A percentile compares a stretch with the other conserved stretches of the same genome.
phyloP scores from a whole-genome alignment of 2,113 vertebrate species.

The Pachyramphus minor region DNA sequence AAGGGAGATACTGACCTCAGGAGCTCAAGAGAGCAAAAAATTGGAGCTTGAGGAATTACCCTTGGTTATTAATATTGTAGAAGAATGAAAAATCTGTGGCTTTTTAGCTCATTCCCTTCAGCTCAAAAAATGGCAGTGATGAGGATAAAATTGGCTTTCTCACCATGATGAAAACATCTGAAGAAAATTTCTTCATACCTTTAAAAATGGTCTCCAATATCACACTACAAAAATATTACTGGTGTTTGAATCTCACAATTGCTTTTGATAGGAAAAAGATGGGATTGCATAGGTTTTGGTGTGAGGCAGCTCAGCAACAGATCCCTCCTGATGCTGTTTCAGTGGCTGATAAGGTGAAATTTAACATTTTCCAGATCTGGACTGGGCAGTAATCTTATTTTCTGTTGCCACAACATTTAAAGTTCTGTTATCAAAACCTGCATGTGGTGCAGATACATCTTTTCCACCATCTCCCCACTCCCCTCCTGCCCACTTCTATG shows the following conservation, averaged over 20 bases:
- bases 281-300: neutral
- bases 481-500: neutral
- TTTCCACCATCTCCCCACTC: neutral
- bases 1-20: neutral
- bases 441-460: neutral
- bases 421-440: neutral
- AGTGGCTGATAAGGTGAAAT: slow-evolving; percentile 36
- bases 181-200: neutral
- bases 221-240: neutral
- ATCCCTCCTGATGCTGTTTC: neutral
- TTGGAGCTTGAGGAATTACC: neutral
- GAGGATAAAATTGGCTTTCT: neutral
- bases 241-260: neutral
- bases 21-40: neutral
- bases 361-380: slow-evolving; percentile 27
- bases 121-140: neutral
- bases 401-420: neutral
- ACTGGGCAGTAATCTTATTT: neutral
- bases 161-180: neutral
- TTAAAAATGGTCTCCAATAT: neutral
- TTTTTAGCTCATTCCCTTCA: neutral
- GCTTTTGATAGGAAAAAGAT: neutral
- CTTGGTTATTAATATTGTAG: neutral
- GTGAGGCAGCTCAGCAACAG: neutral
- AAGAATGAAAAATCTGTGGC: neutral